These are phyloP conservation scores for Chlamydotis undulata DNA, from an alignment of 2,113 vertebrate genomes.

Conservation along the genomic window DNA sequence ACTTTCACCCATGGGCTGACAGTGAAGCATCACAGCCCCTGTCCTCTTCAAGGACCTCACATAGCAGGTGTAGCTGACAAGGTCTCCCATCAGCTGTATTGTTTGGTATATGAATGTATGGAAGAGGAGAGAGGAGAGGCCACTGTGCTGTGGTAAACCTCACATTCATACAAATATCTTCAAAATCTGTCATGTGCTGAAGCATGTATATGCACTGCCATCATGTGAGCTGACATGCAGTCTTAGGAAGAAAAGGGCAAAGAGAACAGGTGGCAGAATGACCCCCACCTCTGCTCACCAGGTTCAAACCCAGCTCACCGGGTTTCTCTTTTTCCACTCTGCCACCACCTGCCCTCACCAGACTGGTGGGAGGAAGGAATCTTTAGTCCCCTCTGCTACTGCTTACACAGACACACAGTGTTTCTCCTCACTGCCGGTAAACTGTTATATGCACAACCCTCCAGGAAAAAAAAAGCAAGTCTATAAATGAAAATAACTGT, in stretches of 20 bases:
- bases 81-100: background rate
- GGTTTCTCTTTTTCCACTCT: background rate
- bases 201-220: background rate
- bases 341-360: background rate
- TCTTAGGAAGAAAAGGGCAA: background rate
- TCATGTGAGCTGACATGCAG: fast-evolving
- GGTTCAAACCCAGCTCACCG: background rate
- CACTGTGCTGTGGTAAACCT: background rate
- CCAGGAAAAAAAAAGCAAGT: background rate
- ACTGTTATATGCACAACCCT: background rate
- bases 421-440: background rate
- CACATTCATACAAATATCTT: background rate
- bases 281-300: background rate
- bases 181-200: background rate
- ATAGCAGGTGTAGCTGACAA: background rate
- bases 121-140: background rate
- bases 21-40: background rate
- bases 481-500: background rate
- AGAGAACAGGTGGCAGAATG: background rate
- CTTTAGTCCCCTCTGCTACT: background rate
- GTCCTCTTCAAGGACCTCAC: background rate
- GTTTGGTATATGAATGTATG: background rate
- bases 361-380: background rate
- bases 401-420: background rate
- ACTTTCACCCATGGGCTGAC: background rate